These are phyloP conservation scores for Apis laboriosa DNA, from an alignment of 1,140 invertebrate genomes.

Conservation along the genomic window DNA sequence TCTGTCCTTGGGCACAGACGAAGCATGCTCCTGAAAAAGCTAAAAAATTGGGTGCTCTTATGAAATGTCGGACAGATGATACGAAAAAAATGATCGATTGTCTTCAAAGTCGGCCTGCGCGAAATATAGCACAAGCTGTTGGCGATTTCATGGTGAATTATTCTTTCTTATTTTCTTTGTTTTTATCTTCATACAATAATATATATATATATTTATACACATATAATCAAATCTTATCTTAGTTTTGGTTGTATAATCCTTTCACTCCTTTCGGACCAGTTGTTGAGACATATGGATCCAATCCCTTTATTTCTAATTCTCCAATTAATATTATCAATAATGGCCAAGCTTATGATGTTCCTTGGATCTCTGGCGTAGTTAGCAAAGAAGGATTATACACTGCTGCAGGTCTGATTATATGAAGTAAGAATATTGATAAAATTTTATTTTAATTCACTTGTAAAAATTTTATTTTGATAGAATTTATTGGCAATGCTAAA, in stretches of 20 bases:
- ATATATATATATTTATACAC: neutral
- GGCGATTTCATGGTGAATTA: conserved; percentile 77
- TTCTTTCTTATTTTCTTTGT: too few species aligned
- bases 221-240: neutral
- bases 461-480: conserved; percentile 63
- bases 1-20: conserved; percentile 87
- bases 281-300: conserved; percentile 74
- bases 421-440: neutral
- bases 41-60: conserved; percentile 82
- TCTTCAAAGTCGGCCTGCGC: conserved; percentile 84
- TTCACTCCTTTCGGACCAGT: conserved; percentile 82
- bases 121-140: conserved; percentile 79
- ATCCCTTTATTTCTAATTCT: conserved; percentile 80
- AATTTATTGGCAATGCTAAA: conserved; percentile 74
- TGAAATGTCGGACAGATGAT: conserved; percentile 86
- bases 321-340: conserved; percentile 79
- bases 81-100: conserved; percentile 85
- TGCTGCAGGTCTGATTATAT: conserved; percentile 75
- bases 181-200: neutral
- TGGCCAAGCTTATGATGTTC: conserved; percentile 78
- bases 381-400: conserved; percentile 82
- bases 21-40: conserved; percentile 86
- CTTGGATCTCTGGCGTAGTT: conserved; percentile 80
- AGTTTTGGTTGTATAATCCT: conserved; percentile 79
- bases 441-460: neutral